Conservation (phyloP, 1,140 invertebrate genomes). For the Camponotus vicinus region DNA sequence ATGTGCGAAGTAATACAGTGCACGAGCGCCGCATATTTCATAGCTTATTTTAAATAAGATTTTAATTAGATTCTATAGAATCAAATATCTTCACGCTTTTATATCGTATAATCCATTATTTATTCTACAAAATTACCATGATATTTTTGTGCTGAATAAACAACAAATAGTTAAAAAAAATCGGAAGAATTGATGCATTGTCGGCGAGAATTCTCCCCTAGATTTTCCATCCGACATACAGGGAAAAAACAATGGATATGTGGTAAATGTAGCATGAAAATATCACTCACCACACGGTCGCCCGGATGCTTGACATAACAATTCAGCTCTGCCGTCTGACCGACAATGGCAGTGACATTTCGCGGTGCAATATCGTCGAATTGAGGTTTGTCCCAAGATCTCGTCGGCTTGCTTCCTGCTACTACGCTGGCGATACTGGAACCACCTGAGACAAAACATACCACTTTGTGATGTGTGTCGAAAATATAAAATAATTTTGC, state of each 20-base stretch:
- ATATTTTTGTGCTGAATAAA: slow-evolving; percentile 2
- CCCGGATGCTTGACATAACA: slow-evolving; percentile 95
- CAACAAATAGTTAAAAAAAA: background rate
- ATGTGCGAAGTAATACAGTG: slow-evolving; percentile 25
- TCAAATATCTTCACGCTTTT: slow-evolving; percentile 28
- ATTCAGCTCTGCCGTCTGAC: slow-evolving; percentile 92
- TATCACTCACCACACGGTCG: slow-evolving; percentile 93
- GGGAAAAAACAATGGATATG: background rate
- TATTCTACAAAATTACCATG: background rate
- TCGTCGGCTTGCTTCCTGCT: slow-evolving; percentile 78
- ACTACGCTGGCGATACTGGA: slow-evolving; percentile 82
- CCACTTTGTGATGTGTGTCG: background rate
- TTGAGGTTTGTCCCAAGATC: slow-evolving; percentile 89
- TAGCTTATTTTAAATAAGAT: background rate
- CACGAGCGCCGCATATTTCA: background rate
- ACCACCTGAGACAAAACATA: slow-evolving; percentile 77
- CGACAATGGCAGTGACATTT: slow-evolving; percentile 94
- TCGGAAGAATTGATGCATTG: background rate
- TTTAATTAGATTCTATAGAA: background rate
- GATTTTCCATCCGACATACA: background rate
- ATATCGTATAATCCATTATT: background rate
- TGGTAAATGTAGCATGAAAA: slow-evolving; percentile 28
- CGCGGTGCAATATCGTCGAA: slow-evolving; percentile 94
- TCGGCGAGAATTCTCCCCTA: background rate
- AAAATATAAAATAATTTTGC: slow-evolving; percentile 1